Percentiles rank a stretch among this genome's conserved stretches.
These are phyloP conservation scores for Muraenolepis orangiensis DNA, from an alignment of 2,797 vertebrate species.

Conservation along the genomic window DNA sequence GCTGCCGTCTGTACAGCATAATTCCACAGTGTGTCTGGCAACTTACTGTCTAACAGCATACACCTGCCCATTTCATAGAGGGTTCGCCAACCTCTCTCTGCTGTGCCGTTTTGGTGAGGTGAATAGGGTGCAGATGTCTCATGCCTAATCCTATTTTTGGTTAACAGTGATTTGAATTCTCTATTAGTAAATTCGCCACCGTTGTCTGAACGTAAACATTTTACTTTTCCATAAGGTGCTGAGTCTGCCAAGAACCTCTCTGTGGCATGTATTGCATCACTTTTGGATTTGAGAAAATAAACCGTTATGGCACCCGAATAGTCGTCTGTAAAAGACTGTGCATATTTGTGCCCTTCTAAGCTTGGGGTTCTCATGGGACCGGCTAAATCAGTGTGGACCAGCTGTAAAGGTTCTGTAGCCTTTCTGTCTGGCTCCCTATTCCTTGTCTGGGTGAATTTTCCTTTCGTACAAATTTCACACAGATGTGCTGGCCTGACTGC, in stretches of 20 bases:
- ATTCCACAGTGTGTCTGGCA: not conserved
- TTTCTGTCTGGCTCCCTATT: slow-evolving; percentile 11
- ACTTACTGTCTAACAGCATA: slow-evolving; percentile 21
- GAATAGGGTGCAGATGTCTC: too few relatives aligned
- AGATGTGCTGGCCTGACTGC: not conserved
- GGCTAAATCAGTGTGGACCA: slow-evolving; percentile 6
- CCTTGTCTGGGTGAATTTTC: not conserved
- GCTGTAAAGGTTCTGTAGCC: slow-evolving; percentile 19
- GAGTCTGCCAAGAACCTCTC: too few relatives aligned
- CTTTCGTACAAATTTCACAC: slow-evolving; percentile 32
- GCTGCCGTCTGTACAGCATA: not conserved
- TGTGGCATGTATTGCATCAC: too few relatives aligned
- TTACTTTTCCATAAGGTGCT: too few relatives aligned
- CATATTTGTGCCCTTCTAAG: not conserved
- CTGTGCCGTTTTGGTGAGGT: too few relatives aligned
- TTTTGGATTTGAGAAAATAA: not conserved
- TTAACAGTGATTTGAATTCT: too few relatives aligned
- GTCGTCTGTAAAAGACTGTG: not conserved
- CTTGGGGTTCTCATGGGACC: not conserved
- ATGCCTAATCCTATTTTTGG: too few relatives aligned
- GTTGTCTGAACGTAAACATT: too few relatives aligned
- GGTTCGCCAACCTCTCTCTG: too few relatives aligned
- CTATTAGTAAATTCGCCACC: too few relatives aligned
- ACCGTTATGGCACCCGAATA: not conserved
- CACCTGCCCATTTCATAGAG: too few relatives aligned